Evolutionary conservation across 2,113 vertebrate genomes (phyloP), one percentile per base, ranked within the genome.

Genomic region (Bolborhynchus lineola): DNA sequence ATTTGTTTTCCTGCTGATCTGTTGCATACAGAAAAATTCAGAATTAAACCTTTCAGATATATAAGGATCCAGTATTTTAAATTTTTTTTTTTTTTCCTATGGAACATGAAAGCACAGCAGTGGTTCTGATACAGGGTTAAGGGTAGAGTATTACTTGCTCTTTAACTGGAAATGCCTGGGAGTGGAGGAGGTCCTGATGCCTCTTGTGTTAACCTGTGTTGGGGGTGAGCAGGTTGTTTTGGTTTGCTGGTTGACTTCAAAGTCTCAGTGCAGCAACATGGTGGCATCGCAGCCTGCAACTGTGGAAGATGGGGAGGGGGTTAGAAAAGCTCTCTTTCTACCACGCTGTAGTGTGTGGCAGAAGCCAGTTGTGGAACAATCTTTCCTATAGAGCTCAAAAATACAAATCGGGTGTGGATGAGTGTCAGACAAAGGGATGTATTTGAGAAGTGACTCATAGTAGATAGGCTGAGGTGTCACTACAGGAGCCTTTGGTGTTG

Each of bases 241-340:
- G 63, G 7, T 7, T 79, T 82, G 35, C 11, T 88, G 31, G 23
- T 88, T 90, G 63, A 11, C 47, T 71, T 71, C 13, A 10, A 57
- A 44, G 53, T 69, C 25, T 82, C 44, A 49, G 0, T 0, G 5
- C 29, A 80, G 1, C 63, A 83, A 3, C 0, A 2, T 59, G 55
- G 24, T 90, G 67, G 29, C 44, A 55, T 41, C 60, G 35, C 16
- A 17, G 31, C 5, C 3, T 79, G 62, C 42, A 68, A 47, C 26
- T 69, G 0, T 80, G 70, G 74, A 47, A 65, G 44, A 6, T 47
- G 44, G 24, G 44, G 24, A n/a, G 8, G 23, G 71, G 26, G 8
- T 55, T 75, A 62, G 46, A 39, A 76, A 76, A 85, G 28, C 37
- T 74, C 33, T 62, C 19, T 71, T 37, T 37, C 25, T 28, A 63